Evolutionary conservation across 2,113 vertebrate genomes (phyloP).

Genomic region (Fulica atra): DNA sequence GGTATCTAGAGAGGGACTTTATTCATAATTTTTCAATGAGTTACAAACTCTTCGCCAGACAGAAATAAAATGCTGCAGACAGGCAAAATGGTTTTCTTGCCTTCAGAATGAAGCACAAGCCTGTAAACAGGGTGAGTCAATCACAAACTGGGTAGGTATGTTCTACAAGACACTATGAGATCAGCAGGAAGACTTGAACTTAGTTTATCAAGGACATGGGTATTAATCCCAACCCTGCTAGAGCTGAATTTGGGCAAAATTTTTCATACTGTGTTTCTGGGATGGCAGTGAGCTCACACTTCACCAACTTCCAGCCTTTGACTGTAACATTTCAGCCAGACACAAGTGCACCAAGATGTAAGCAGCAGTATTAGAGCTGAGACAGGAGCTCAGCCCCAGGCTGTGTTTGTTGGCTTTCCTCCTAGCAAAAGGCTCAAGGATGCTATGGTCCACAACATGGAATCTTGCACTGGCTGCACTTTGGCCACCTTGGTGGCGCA

Average conservation of each 20-base stretch:
- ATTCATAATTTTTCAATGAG: background rate
- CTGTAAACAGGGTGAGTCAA: background rate
- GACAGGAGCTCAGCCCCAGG: background rate
- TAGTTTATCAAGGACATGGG: background rate
- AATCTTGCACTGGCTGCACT: background rate
- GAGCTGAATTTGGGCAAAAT: background rate
- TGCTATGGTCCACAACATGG: background rate
- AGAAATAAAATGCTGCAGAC: background rate
- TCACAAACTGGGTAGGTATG: background rate
- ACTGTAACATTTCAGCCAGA: slow-evolving; percentile 15
- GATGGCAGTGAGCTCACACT: background rate
- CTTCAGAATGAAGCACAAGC: background rate
- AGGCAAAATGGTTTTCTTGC: background rate
- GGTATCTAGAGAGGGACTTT: background rate
- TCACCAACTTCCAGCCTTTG: background rate
- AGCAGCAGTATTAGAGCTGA: background rate
- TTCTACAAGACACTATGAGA: accelerated
- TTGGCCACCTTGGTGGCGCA: background rate
- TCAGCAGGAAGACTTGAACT: background rate
- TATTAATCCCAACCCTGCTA: background rate
- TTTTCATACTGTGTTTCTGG: background rate
- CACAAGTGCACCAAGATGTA: background rate
- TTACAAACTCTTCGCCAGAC: slow-evolving; percentile 19
- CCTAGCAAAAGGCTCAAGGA: background rate
- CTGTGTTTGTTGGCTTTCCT: background rate